Evolutionary conservation across 2,888 invertebrate genomes (phyloP).

Genomic region (Operophtera brumata): DNA sequence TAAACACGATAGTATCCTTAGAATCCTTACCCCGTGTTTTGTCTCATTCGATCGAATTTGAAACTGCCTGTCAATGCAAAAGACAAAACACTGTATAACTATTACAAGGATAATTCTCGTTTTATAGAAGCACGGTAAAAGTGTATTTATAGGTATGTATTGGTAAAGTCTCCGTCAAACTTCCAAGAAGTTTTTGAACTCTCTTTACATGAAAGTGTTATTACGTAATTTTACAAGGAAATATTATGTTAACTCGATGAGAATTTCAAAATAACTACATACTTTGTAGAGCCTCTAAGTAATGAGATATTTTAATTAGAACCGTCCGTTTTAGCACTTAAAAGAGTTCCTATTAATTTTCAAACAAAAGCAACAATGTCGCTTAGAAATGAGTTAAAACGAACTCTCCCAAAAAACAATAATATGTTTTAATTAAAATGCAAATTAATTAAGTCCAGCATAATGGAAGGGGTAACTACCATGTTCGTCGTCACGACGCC

Average conservation of each 20-base stretch:
- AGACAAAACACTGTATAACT: no score
- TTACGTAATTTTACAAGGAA: not conserved
- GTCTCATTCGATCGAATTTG: no score
- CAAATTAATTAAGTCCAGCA: slow-evolving; percentile 77
- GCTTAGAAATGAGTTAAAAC: slow-evolving; percentile 43
- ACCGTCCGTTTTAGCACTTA: slow-evolving; percentile 23
- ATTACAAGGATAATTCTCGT: no score
- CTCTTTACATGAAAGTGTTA: not conserved
- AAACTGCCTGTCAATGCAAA: no score
- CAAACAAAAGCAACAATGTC: slow-evolving; percentile 45
- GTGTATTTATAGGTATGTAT: no score
- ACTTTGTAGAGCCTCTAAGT: slow-evolving; percentile 9
- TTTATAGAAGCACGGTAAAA: no score
- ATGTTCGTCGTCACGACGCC: slow-evolving; percentile 74
- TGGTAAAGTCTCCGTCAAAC: no score
- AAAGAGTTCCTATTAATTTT: slow-evolving; percentile 35
- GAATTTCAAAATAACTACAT: not conserved
- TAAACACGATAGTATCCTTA: no score
- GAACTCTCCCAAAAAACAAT: slow-evolving; percentile 58
- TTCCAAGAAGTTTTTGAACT: not conserved
- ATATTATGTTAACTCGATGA: not conserved
- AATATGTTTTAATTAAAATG: slow-evolving; percentile 78
- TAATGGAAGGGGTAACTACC: slow-evolving; percentile 78
- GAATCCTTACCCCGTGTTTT: no score
- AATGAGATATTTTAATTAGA: slow-evolving; percentile 28